Percentiles rank a stretch among this genome's conserved stretches.
Conservation (phyloP, 2,888 invertebrate species). For the Erebia epiphron region DNA sequence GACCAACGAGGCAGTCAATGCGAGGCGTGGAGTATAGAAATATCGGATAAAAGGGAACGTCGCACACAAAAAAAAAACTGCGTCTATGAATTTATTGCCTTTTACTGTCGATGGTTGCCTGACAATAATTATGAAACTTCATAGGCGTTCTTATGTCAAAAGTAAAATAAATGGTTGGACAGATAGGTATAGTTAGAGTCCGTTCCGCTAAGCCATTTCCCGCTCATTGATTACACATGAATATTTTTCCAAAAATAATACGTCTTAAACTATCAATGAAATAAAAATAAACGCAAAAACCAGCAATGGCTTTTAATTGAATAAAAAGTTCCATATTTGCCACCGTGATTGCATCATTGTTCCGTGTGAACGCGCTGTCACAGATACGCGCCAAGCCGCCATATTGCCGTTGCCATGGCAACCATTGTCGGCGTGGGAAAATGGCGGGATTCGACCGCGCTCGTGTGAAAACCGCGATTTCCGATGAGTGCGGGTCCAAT, state of each 20-base stretch:
- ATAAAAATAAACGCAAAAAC: conserved; percentile 3
- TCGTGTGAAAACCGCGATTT: conserved; percentile 23
- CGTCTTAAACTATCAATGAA: background rate
- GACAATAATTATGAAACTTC: no score
- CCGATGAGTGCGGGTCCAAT: conserved; percentile 21
- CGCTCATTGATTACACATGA: background rate
- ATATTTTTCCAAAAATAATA: background rate
- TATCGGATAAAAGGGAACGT: no score
- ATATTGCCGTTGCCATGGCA: conserved; percentile 54
- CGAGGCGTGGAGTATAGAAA: no score
- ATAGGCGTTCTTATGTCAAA: no score
- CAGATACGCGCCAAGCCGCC: conserved; percentile 44
- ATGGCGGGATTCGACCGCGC: conserved; percentile 29
- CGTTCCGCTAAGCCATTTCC: no score
- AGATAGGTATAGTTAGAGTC: no score
- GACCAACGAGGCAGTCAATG: no score
- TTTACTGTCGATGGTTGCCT: no score
- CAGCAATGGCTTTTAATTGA: conserved; percentile 39
- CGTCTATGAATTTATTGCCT: no score
- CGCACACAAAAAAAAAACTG: no score
- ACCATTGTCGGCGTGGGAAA: conserved; percentile 47
- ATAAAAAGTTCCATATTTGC: conserved; percentile 40
- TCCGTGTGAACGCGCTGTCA: conserved; percentile 52
- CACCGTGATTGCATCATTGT: conserved; percentile 49
- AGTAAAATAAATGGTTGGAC: no score